Conservation (phyloP, 2,797 vertebrate genomes). For the Sandelia bainsii region DNA sequence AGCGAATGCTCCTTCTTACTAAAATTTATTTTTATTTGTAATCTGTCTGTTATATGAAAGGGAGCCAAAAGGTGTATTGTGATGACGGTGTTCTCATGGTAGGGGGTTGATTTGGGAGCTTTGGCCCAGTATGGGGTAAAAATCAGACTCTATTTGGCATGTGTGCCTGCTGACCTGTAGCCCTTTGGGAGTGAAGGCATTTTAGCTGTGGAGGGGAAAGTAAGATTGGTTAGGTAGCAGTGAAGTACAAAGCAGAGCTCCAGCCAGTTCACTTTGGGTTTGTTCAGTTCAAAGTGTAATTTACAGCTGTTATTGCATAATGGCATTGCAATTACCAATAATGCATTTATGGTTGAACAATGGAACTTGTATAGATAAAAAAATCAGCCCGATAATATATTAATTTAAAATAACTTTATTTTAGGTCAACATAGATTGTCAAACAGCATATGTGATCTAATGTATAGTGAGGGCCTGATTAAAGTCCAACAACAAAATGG, state of each 20-base stretch:
- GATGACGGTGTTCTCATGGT: constrained; percentile 6
- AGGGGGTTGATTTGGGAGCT: constrained; percentile 49
- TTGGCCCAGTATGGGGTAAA: constrained; percentile 31
- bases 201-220: constrained; percentile 42
- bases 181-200: constrained; percentile 38
- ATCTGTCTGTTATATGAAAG: constrained; percentile 22
- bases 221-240: constrained; percentile 24
- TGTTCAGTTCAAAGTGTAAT: constrained; percentile 43
- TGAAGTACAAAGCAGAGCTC: constrained; percentile 25
- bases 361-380: background rate
- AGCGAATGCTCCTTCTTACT: constrained; percentile 12
- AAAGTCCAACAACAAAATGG: constrained; percentile 19
- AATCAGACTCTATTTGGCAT: constrained; percentile 51
- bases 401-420: background rate
- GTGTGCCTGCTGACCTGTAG: constrained; percentile 51
- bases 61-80: background rate
- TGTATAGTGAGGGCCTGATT: background rate
- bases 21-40: constrained; percentile 20
- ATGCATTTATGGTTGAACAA: constrained; percentile 8
- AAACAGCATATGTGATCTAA: background rate
- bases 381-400: background rate
- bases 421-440: background rate
- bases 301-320: background rate
- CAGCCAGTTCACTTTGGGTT: constrained; percentile 32
- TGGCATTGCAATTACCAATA: background rate